Percentiles rank a stretch among this genome's conserved stretches.
Conservation (phyloP, 2,113 vertebrate species). For the Bubo scandiacus region DNA sequence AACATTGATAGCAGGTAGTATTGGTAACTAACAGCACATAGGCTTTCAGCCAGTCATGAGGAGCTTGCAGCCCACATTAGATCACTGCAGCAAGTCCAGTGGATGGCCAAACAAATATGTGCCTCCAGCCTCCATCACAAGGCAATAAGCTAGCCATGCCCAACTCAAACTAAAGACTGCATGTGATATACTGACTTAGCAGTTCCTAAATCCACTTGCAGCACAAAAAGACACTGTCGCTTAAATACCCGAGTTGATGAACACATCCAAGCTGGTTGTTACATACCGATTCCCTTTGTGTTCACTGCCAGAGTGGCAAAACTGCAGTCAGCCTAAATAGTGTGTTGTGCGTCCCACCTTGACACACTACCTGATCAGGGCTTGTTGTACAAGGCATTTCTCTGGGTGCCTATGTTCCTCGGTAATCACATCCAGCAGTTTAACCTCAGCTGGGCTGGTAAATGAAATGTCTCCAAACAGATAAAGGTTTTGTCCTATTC, state of each 20-base stretch:
- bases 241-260: not conserved
- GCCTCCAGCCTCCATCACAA: not conserved
- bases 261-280: not conserved
- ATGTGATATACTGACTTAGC: not conserved
- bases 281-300: fast-evolving
- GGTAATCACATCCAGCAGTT: not conserved
- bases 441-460: not conserved
- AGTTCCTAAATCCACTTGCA: not conserved
- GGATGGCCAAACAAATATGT: fast-evolving
- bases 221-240: not conserved
- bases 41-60: not conserved
- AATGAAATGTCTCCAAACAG: not conserved
- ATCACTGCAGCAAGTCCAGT: not conserved
- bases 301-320: not conserved
- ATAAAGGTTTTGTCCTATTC: not conserved
- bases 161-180: not conserved
- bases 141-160: not conserved
- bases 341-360: not conserved
- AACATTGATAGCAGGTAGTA: not conserved
- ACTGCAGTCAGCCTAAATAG: not conserved
- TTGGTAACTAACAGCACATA: fast-evolving
- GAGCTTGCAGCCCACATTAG: not conserved
- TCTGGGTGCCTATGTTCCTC: not conserved
- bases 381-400: not conserved
- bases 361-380: not conserved